Percentiles rank a stretch among this genome's conserved stretches.
phyloP scores from a whole-genome alignment of 2,888 invertebrate genomes.

The Drosophila robusta region DNA sequence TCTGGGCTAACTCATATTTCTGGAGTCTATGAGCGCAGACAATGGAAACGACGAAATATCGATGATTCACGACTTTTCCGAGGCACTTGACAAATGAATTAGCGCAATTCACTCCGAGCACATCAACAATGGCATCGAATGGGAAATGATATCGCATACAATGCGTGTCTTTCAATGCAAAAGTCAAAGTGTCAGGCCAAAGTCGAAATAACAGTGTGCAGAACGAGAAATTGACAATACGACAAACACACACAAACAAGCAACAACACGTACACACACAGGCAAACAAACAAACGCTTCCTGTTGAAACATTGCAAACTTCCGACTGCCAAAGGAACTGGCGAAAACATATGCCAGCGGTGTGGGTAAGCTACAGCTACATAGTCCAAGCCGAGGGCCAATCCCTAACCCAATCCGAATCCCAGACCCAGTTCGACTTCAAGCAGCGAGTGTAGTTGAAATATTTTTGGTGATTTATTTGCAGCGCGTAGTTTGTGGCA shows the following conservation, averaged over 20 bases:
- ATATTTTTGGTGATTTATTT: slow-evolving; percentile 81
- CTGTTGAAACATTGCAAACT: slow-evolving; percentile 80
- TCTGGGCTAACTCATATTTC: slow-evolving; percentile 26
- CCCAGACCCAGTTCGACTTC: slow-evolving; percentile 9
- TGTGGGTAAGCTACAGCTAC: slow-evolving; percentile 54
- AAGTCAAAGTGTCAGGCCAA: slow-evolving; percentile 79
- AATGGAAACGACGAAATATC: slow-evolving; percentile 41
- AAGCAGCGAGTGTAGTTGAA: slow-evolving; percentile 73
- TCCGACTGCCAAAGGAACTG: slow-evolving; percentile 70
- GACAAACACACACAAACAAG: slow-evolving; percentile 23
- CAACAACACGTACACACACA: slow-evolving; percentile 32
- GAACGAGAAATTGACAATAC: slow-evolving; percentile 40
- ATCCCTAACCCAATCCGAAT: slow-evolving; percentile 11
- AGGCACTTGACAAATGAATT: slow-evolving; percentile 79
- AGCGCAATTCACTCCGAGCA: slow-evolving; percentile 63
- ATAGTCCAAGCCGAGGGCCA: slow-evolving; percentile 6
- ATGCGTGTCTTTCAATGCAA: slow-evolving; percentile 78
- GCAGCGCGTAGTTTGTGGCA: slow-evolving; percentile 78
- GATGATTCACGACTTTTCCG: slow-evolving; percentile 68
- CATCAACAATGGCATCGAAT: slow-evolving; percentile 32
- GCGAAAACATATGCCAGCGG: slow-evolving; percentile 69
- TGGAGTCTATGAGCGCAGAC: slow-evolving; percentile 31
- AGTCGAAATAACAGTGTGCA: slow-evolving; percentile 69
- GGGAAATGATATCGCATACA: slow-evolving; percentile 62
- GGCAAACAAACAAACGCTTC: slow-evolving; percentile 72